A percentile compares a stretch with the other conserved stretches of the same genome.
Evolutionary conservation across 1,140 invertebrate genomes (phyloP).

Genomic region (Euwallacea similis): DNA sequence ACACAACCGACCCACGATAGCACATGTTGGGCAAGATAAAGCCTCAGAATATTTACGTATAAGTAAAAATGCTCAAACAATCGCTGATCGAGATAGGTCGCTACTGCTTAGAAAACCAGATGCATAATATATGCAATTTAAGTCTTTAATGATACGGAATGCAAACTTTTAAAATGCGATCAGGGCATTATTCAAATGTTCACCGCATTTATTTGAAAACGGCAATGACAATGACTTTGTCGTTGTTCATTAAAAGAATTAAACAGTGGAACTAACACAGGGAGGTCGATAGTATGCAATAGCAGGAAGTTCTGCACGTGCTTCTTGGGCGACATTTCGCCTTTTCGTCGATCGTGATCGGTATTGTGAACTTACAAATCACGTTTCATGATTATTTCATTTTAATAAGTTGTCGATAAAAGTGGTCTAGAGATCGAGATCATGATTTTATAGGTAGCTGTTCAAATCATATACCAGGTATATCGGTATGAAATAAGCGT

Average conservation of each 20-base stretch:
- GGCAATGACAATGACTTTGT: too few relatives aligned
- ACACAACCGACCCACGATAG: too few relatives aligned
- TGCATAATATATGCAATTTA: conserved; percentile 35
- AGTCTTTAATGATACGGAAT: conserved; percentile 33
- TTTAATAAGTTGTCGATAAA: background rate
- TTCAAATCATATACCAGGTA: too few relatives aligned
- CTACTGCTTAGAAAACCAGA: background rate
- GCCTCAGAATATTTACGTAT: too few relatives aligned
- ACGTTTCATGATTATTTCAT: conserved; percentile 4
- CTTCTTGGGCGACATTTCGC: conserved; percentile 4
- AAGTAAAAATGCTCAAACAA: conserved; percentile 12
- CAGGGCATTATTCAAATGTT: conserved; percentile 7
- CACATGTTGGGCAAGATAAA: too few relatives aligned
- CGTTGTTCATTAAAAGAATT: too few relatives aligned
- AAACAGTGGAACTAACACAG: too few relatives aligned
- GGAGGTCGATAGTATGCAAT: too few relatives aligned
- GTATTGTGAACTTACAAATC: background rate
- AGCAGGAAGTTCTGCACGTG: background rate
- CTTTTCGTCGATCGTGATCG: background rate
- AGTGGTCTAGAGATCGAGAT: too few relatives aligned
- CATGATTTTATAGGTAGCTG: too few relatives aligned
- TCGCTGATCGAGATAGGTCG: conserved; percentile 25
- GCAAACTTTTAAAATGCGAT: background rate
- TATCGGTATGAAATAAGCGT: too few relatives aligned
- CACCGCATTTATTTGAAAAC: too few relatives aligned